Base-by-base conservation (phyloP, 2,888 invertebrate species). In the Microctonus aethiopoides region DNA sequence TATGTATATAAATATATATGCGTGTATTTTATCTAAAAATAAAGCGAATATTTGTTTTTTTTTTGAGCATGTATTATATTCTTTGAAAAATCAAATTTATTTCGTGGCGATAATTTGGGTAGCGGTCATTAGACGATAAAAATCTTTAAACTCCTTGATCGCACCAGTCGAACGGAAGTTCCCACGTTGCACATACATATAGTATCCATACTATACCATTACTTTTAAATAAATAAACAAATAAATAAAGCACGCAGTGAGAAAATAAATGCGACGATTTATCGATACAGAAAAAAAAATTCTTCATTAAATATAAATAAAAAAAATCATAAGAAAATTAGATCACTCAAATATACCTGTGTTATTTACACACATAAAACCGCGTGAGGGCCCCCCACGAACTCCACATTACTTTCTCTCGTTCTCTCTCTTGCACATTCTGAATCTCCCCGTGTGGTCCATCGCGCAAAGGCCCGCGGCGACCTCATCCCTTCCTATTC, bases 401-500 rank as follows among this genome's bases (percentile, higher is more conserved):
- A 61, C 66, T 60, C 29, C 16, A 56, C 26, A 34, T 62, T 57
- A 62, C 36, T 66, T 32, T 67, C 29, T 51, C 46, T 68, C 46
- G 3, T 57, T 24, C 51, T 65, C 52, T 68, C 56, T 69, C 52
- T 70, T 41, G 39, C 41, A 52, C 56, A 20, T 36, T 26, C 29
- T 61, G 56, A 22, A 32, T 29, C 70, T 65, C 46, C 61, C 59
- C 62, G 84, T 84, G 84, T 84, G 84, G 84, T 83, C 77, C 79
- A 78, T 77, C 77, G 71, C 26, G 71, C 34, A 51, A 80, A 76
- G 81, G 83, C 84, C 83, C 75, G 81, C 83, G 83, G 84, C 82
- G 77, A 79, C 79, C 83, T 83, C 83, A 83, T 82, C 83, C 84
- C 83, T 83, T 75, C 81, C 78, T 79, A 70, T 74, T 51, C 70